Percentiles rank a stretch among this genome's conserved stretches.
phyloP scores from a whole-genome alignment of 2,797 vertebrate species.

The Hoplostethus atlanticus region DNA sequence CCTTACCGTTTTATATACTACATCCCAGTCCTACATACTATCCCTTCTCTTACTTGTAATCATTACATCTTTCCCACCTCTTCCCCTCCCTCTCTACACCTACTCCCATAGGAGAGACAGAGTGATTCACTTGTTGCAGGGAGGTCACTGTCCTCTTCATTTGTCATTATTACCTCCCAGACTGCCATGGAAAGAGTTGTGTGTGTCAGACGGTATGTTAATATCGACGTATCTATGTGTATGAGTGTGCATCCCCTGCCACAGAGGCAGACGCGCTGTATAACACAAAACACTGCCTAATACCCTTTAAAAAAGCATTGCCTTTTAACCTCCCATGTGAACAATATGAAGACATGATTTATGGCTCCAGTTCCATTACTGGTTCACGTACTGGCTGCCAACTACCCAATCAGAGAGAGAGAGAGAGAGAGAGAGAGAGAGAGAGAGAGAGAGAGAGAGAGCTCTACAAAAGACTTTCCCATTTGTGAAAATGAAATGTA shows the following conservation, averaged over 20 bases:
- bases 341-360: background rate
- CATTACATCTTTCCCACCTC: background rate
- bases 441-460: background rate
- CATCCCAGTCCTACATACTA: too few relatives aligned
- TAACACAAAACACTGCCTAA: slow-evolving; percentile 4
- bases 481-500: too few relatives aligned
- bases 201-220: background rate
- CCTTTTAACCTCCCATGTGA: background rate
- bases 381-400: background rate
- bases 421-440: background rate
- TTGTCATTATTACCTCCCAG: slow-evolving; percentile 20
- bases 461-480: too few relatives aligned
- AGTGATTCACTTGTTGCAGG: slow-evolving; percentile 1
- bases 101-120: background rate
- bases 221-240: background rate
- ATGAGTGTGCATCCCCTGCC: background rate
- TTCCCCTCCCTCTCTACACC: background rate
- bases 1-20: too few relatives aligned
- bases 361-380: background rate
- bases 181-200: slow-evolving; percentile 13
- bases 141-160: slow-evolving; percentile 16
- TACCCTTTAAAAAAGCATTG: background rate
- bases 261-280: slow-evolving; percentile 7
- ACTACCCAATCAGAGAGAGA: background rate
- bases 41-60: too few relatives aligned